Percentiles rank a stretch among this genome's conserved stretches.
phyloP scores from a whole-genome alignment of 2,113 vertebrate species.

The Picathartes gymnocephalus region DNA sequence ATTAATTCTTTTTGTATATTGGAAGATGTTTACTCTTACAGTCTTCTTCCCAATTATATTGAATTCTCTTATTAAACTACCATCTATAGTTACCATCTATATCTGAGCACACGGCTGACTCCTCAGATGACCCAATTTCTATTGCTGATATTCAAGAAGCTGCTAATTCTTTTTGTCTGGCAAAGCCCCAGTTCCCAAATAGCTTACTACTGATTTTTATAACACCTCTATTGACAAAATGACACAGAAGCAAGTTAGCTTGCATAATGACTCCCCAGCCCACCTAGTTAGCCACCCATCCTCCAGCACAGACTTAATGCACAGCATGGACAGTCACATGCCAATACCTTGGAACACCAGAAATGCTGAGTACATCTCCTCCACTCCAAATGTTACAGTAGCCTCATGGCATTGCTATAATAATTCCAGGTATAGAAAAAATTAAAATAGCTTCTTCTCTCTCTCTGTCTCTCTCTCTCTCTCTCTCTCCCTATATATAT shows the following conservation, averaged over 20 bases:
- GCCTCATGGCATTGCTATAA: not conserved
- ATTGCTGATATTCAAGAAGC: constrained; percentile 61
- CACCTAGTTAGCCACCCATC: constrained; percentile 17
- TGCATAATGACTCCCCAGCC: constrained; percentile 12
- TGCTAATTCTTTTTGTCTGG: constrained; percentile 62
- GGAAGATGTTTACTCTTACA: not conserved
- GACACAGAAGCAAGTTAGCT: constrained; percentile 44
- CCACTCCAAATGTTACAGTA: not conserved
- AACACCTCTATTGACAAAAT: constrained; percentile 68
- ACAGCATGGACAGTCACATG: constrained; percentile 31
- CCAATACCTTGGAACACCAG: not conserved
- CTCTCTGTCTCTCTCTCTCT: too few relatives aligned
- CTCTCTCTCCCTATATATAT: too few relatives aligned
- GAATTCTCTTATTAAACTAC: not conserved
- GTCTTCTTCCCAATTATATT: not conserved
- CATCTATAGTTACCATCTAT: not conserved
- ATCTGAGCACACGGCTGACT: constrained; percentile 8
- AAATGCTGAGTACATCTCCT: not conserved
- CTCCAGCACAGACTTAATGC: not conserved
- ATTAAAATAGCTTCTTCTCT: not conserved
- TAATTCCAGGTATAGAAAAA: not conserved
- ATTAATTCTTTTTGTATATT: not conserved
- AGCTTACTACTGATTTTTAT: constrained; percentile 62
- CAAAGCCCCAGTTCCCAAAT: constrained; percentile 61
- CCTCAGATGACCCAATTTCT: constrained; percentile 43